Base-by-base conservation (phyloP, 2,888 invertebrate genomes). In the Cremastinae sp. region DNA sequence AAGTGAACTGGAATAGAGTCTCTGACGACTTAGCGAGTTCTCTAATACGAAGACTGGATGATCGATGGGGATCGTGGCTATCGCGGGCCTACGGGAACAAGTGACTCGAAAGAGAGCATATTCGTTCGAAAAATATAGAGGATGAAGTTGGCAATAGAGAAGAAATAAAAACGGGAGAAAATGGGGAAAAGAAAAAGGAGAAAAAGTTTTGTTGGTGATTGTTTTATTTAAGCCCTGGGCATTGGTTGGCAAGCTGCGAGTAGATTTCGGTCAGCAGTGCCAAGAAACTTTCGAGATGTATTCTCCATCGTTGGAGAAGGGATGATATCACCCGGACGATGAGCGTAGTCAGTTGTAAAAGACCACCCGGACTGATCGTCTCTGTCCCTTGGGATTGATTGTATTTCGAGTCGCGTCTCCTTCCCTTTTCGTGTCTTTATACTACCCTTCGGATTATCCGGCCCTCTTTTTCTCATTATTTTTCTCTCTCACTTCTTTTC, bases 221-320 rank as follows among this genome's bases (percentile, higher is more conserved):
- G 41, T 45, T 69, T 69, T 71, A 64, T 73, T 69, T 41, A 58
- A 68, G 36, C 38, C 16, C 58, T 41, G 43, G 36, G 16, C 12
- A 51, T 51, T 54, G 10, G 71, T 34, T 16, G 22, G 8, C 18
- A 16, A 41, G 9, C 16, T 38, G 38, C 28, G 36, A 34, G 68
- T 45, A 51, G 43, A 43, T 69, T 69, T 64, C 53, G 58, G 62
- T 28, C 38, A 45, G 12, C 54, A 53, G 72, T 76, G 76, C 76
- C 76, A 76, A 73, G 68, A 76, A 73, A 76, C 72, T 76, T 72
- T 16, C 43, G 38, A 53, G 68, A 53, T 62, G 51, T 16, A 62
- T 65, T 64, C 71, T 43, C 36, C 20, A 18, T 36, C 45, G 59
- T 43, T 36, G 62, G 22, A 12, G 10, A 20, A 45, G 34, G 28